Base-by-base conservation (phyloP, 2,113 vertebrate genomes). In the Rousettus leschenaultii region DNA sequence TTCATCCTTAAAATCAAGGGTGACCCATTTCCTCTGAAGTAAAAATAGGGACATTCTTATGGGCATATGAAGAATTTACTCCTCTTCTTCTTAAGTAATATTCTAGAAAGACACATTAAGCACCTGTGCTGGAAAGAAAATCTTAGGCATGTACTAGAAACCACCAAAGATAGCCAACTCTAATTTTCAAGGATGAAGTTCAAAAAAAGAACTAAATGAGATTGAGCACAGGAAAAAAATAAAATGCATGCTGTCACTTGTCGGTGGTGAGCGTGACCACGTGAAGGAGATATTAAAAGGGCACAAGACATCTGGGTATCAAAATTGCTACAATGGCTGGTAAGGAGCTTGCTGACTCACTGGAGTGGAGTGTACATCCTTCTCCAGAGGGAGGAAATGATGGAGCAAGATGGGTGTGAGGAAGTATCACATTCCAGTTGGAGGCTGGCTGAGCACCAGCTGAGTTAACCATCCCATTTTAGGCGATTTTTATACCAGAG, bases 1-100 rank as follows among this genome's bases (percentile, higher is more conserved):
- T 94, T 89, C 38, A 96, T 93, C 88, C 43, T 94, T 82, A 83
- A 95, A 95, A 95, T 94, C 93, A 96, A 9, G 78, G 86, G 33
- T 22, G 61, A 88, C 75, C 5, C 14, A 63, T 82, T 71, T 88
- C 86, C 85, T 96, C 84, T 90, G 88, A 91, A 91, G 57, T 93
- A 28, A 96, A 96, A 94, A 51, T 30, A 43, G 21, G 28, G 55
- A 66, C 35, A 16, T 68, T 77, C 75, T 89, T 73, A 71, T 3
- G 78, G 43, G 61, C 63, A 12, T 65, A 40, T 86, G 80, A 96
- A 89, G 66, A 92, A 88, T 90, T 80, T 77, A 53, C 82, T 78
- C 57, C 51, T 74, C 74, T 95, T 68, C 74, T 95, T 55, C 82
- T 55, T 86, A 92, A 94, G 70, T 91, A 63, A 68, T 91, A 63